These are phyloP conservation scores for Thymelicus acteon DNA, from an alignment of 2,888 invertebrate genomes.

Conservation along the genomic window DNA sequence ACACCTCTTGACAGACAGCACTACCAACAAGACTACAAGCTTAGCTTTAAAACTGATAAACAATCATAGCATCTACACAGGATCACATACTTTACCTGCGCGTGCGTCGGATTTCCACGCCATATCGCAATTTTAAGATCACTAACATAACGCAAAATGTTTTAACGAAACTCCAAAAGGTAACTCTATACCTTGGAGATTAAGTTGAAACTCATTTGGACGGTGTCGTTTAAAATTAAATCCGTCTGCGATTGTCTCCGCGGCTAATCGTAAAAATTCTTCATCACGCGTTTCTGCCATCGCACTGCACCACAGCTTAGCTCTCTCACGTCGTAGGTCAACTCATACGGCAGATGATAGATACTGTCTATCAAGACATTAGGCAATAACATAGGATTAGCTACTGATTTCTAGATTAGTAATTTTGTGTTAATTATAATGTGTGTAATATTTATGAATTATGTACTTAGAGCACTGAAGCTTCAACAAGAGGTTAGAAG, in stretches of 20 bases:
- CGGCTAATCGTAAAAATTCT: slow-evolving; percentile 70
- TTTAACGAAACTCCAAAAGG: not conserved
- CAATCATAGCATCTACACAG: not conserved
- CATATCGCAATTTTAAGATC: slow-evolving; percentile 40
- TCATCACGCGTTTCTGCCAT: slow-evolving; percentile 42
- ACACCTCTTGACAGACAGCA: no score
- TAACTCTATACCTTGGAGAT: not conserved
- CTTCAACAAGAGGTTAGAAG: no score
- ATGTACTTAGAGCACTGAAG: no score
- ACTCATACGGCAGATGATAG: no score
- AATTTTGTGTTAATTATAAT: no score
- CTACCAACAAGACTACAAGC: no score
- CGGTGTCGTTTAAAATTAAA: slow-evolving; percentile 61
- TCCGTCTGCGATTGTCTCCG: slow-evolving; percentile 61
- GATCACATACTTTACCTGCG: slow-evolving; percentile 55
- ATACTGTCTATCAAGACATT: no score
- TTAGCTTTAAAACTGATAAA: not conserved
- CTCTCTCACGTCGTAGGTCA: not conserved
- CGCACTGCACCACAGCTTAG: not conserved
- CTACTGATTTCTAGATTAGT: no score
- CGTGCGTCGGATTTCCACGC: slow-evolving; percentile 49
- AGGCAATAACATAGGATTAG: no score
- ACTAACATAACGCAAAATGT: slow-evolving; percentile 17
- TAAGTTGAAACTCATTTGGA: slow-evolving; percentile 13
- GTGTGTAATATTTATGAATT: no score